phyloP scores from a whole-genome alignment of 2,113 vertebrate genomes.

The Miniopterus natalensis region DNA sequence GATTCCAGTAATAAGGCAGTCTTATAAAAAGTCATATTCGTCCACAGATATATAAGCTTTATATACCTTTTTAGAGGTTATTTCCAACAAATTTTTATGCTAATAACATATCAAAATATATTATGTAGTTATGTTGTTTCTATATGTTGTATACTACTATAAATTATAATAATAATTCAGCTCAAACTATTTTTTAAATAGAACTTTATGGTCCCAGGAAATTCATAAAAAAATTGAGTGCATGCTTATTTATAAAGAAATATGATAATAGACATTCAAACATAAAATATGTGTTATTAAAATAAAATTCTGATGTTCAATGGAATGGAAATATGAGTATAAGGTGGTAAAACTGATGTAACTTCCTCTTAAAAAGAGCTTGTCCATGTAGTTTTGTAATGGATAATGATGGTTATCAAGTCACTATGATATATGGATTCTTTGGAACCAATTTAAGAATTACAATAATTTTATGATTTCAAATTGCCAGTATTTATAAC shows the following conservation, averaged over 20 bases:
- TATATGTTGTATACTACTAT: neutral
- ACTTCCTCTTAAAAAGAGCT: slow-evolving; percentile 56
- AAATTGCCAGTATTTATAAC: slow-evolving; percentile 23
- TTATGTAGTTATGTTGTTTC: neutral
- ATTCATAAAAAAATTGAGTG: slow-evolving; percentile 10
- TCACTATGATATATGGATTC: neutral
- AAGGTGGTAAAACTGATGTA: neutral
- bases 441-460: slow-evolving; percentile 29
- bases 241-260: slow-evolving; percentile 27
- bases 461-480: slow-evolving; percentile 56
- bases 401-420: slow-evolving; percentile 4
- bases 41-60: neutral
- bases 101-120: neutral
- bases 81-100: slow-evolving; percentile 14
- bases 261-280: slow-evolving; percentile 31
- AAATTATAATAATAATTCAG: slow-evolving; percentile 36
- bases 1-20: slow-evolving; percentile 7
- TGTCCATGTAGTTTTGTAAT: slow-evolving; percentile 37
- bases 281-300: neutral
- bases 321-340: slow-evolving; percentile 37
- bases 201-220: neutral
- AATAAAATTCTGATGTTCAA: neutral
- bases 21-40: neutral
- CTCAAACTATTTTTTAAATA: slow-evolving; percentile 27
- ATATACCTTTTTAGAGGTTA: neutral